Base-by-base conservation (phyloP, 1,140 invertebrate genomes). In the Drosophila ogumai region DNA sequence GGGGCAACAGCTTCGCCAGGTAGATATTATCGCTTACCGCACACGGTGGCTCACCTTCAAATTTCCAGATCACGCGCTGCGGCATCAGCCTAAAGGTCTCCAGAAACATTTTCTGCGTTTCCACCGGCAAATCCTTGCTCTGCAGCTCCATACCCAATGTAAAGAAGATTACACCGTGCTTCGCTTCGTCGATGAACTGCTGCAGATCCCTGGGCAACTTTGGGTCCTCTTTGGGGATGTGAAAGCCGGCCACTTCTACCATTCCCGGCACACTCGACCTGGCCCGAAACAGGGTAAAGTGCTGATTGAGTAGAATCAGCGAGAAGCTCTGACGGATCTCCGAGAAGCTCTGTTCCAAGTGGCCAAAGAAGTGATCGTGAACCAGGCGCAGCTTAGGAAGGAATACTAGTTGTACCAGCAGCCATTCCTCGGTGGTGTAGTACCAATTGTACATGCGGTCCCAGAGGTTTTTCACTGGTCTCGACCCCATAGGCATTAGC, bases 41-140 rank as follows among this genome's bases (percentile, higher is more conserved):
- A 0, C 93, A 91, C 4, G 95, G 65, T n/a, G 85, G 75, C 3
- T 94, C 93, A 1, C 93, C 93, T 80, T 96, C 95, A 93, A 94
- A 96, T 85, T 96, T 96, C 95, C 95, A 96, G 0, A 96, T 79
- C 1, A 96, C 93, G 13, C 93, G 94, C 47, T 95, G 94, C 3
- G 95, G 94, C 1, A 96, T 65, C 25, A 91, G 82, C 9, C 60
- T 85, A 32, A 96, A 94, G 3, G 94, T 93, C 0, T 94, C 93
- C 1, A 95, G 2, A 22, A 96, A 91, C 22, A 88, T 85, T 0
- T 93, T 93, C 2, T 95, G 4, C 17, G 95, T 92, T 25, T 82
- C 87, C 1, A 93, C 56, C 0, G 94, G 92, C 65, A 95, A 79
- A 40, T 94, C 93, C 8, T 92, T 92, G 63, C 93, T 93, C 61